phyloP scores from a whole-genome alignment of 2,888 invertebrate genomes.

The Eurois occulta region DNA sequence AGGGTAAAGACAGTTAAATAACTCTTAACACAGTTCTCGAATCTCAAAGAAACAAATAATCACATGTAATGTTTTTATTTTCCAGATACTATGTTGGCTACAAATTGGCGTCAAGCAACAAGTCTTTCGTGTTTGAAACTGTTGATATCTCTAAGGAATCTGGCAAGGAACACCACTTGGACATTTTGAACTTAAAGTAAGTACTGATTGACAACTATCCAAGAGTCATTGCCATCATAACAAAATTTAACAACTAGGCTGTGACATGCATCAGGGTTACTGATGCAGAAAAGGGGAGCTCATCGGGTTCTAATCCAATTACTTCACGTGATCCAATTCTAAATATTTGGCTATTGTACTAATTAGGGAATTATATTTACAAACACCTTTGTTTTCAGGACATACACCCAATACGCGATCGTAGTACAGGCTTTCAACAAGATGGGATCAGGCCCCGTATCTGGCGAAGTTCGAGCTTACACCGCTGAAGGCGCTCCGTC shows the following conservation, averaged over 20 bases:
- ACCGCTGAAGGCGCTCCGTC: constrained; percentile 98
- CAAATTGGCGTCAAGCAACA: constrained; percentile 95
- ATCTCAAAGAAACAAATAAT: background rate
- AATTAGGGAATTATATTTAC: background rate
- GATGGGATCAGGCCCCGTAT: constrained; percentile 97
- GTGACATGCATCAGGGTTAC: background rate
- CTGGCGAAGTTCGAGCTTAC: constrained; percentile 96
- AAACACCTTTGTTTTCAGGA: constrained; percentile 85
- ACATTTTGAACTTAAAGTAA: constrained; percentile 94
- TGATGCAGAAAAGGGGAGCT: background rate
- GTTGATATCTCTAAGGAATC: constrained; percentile 98
- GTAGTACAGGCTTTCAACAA: constrained; percentile 98
- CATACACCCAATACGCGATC: constrained; percentile 98
- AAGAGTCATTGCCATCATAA: background rate
- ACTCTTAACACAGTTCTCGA: background rate
- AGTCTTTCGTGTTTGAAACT: constrained; percentile 97
- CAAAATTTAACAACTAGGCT: background rate
- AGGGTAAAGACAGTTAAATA: constrained; percentile 75
- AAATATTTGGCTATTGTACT: background rate
- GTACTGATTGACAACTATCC: constrained; percentile 53
- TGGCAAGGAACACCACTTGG: constrained; percentile 96
- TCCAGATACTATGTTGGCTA: constrained; percentile 97
- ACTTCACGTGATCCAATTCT: background rate
- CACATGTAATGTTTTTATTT: constrained; percentile 27
- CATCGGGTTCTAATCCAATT: background rate